A percentile compares a stretch with the other conserved stretches of the same genome.
Evolutionary conservation across 2,888 invertebrate species (phyloP).

Genomic region (Cordilura impudica): DNA sequence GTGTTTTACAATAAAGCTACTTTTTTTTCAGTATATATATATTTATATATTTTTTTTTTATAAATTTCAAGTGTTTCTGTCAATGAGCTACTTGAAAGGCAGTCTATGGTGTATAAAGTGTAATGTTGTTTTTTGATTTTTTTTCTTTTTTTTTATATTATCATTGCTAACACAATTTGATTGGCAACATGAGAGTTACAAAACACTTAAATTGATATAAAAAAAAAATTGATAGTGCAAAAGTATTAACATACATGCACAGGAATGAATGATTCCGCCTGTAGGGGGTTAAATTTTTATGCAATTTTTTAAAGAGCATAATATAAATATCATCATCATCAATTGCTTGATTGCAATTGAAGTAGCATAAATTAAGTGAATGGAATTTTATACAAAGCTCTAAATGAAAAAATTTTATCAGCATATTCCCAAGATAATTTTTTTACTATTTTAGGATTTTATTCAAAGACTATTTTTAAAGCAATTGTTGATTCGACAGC

Average conservation of each 20-base stretch:
- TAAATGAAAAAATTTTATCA: too few relatives aligned
- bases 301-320: background rate
- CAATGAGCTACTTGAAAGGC: constrained; percentile 59
- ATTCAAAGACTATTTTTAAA: too few relatives aligned
- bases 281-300: background rate
- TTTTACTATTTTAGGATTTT: too few relatives aligned
- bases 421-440: too few relatives aligned
- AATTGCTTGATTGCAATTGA: too few relatives aligned
- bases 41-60: constrained; percentile 23
- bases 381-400: too few relatives aligned
- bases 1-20: constrained; percentile 45
- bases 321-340: too few relatives aligned
- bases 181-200: constrained; percentile 61
- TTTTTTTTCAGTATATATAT: constrained; percentile 14
- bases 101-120: constrained; percentile 7
- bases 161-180: constrained; percentile 52
- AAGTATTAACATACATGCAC: background rate
- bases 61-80: constrained; percentile 58
- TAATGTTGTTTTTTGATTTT: background rate
- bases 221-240: constrained; percentile 20
- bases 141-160: constrained; percentile 15
- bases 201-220: constrained; percentile 51
- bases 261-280: background rate
- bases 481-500: too few relatives aligned
- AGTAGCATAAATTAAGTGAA: too few relatives aligned